Evolutionary conservation across 2,797 vertebrate species (phyloP).

Genomic region (Xiphophorus birchmanni): DNA sequence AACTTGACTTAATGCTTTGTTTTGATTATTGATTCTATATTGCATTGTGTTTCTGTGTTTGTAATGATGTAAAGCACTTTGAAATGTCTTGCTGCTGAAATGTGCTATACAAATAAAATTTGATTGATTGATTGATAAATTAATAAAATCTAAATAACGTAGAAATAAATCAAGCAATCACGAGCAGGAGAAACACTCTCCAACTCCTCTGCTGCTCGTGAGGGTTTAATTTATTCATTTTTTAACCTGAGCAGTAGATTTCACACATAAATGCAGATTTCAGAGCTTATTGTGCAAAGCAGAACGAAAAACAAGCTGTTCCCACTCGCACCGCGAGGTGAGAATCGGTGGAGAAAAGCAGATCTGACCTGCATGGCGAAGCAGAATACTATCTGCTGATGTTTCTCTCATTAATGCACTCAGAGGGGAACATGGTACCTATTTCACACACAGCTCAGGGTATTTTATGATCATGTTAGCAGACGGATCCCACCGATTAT

Average conservation of each 20-base stretch:
- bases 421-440: background rate
- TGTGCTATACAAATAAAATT: too few species aligned
- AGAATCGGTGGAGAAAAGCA: background rate
- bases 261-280: slow-evolving; percentile 2
- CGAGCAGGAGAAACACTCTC: background rate
- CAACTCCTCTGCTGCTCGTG: background rate
- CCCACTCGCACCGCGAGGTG: background rate
- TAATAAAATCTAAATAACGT: background rate
- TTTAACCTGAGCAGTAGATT: background rate
- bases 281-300: slow-evolving; percentile 22
- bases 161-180: background rate
- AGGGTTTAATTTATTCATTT: background rate
- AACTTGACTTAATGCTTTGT: too few species aligned
- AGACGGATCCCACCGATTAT: background rate
- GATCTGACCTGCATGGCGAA: slow-evolving; percentile 1
- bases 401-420: background rate
- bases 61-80: too few species aligned
- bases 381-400: background rate
- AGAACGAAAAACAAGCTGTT: slow-evolving; percentile 26
- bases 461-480: background rate
- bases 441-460: background rate
- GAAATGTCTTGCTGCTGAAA: too few species aligned
- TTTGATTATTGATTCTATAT: too few species aligned
- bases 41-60: too few species aligned
- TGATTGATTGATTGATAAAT: too few species aligned